These are phyloP conservation scores for Melanargia galathea DNA, from an alignment of 2,888 invertebrate genomes.

Conservation along the genomic window DNA sequence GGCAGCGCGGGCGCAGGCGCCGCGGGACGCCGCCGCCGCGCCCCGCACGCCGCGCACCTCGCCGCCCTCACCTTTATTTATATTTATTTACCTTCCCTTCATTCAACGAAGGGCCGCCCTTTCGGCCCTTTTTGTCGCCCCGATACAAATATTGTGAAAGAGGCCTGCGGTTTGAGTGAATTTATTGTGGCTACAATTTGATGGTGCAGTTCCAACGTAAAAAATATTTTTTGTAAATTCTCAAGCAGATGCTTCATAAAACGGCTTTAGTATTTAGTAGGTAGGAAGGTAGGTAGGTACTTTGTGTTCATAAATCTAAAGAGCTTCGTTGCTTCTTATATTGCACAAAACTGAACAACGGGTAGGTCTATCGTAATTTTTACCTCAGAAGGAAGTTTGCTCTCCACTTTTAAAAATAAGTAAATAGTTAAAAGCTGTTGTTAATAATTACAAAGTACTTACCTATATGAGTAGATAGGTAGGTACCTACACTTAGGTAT, in stretches of 20 bases:
- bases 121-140: conserved; percentile 80
- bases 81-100: conserved; percentile 83
- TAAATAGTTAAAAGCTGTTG: too few species aligned
- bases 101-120: conserved; percentile 80
- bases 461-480: too few species aligned
- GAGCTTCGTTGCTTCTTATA: neutral
- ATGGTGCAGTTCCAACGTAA: conserved; percentile 60
- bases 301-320: conserved; percentile 12
- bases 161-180: conserved; percentile 77
- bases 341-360: neutral
- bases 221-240: conserved; percentile 44
- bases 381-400: too few species aligned
- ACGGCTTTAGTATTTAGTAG: conserved; percentile 19
- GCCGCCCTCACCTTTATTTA: conserved; percentile 77
- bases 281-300: neutral
- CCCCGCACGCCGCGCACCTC: conserved; percentile 46
- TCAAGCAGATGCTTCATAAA: conserved; percentile 43
- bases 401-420: too few species aligned
- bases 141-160: conserved; percentile 82
- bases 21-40: conserved; percentile 45
- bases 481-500: too few species aligned
- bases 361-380: neutral
- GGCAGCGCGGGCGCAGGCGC: conserved; percentile 45
- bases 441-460: too few species aligned
- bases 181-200: conserved; percentile 77